A percentile compares a stretch with the other conserved stretches of the same genome.
phyloP scores from a whole-genome alignment of 2,113 vertebrate species.

The Larimichthys crocea region DNA sequence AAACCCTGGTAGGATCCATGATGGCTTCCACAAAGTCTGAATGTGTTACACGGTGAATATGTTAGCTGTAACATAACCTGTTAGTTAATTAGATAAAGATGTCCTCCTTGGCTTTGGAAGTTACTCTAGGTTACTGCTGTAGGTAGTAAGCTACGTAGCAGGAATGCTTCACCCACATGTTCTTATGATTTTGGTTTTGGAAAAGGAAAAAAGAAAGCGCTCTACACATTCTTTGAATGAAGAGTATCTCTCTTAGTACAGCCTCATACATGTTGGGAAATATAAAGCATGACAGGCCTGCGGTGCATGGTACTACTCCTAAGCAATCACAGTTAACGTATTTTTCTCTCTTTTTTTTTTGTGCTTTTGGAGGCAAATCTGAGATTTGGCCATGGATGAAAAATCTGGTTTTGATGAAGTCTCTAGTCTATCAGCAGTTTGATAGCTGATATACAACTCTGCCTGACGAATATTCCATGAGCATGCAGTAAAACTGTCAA shows the following conservation, averaged over 20 bases:
- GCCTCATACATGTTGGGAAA: neutral
- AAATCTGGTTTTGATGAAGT: conserved; percentile 58
- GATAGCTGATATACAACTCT: conserved; percentile 14
- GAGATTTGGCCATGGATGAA: conserved; percentile 20
- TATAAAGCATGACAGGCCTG: too few species aligned
- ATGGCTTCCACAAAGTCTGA: neutral
- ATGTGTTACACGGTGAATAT: neutral
- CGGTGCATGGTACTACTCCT: neutral
- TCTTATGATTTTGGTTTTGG: neutral
- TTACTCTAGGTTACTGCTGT: too few species aligned
- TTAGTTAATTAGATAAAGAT: too few species aligned
- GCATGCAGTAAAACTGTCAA: conserved; percentile 52
- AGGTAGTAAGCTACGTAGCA: too few species aligned
- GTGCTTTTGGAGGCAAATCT: conserved; percentile 3
- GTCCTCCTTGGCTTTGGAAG: too few species aligned
- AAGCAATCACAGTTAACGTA: neutral
- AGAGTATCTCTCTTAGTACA: neutral
- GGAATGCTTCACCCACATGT: neutral
- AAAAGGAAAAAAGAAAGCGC: neutral
- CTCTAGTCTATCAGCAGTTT: conserved; percentile 28
- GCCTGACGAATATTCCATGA: conserved; percentile 37
- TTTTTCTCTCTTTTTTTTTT: accelerated
- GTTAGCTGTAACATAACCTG: neutral
- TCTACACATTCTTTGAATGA: neutral
- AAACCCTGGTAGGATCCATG: neutral